phyloP scores from a whole-genome alignment of 2,888 invertebrate species.

The Rhogogaster chlorosoma region DNA sequence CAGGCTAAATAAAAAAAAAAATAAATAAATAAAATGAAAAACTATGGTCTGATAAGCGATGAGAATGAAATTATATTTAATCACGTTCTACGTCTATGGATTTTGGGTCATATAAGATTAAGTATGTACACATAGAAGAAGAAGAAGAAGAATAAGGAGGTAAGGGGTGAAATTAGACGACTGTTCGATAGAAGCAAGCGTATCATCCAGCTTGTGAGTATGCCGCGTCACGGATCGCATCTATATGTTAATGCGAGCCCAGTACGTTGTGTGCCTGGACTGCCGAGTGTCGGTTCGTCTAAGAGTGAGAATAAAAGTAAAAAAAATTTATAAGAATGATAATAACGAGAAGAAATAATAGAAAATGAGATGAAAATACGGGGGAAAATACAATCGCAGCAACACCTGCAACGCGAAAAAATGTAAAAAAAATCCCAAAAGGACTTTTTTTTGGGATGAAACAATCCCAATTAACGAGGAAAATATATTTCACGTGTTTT shows the following conservation, averaged over 20 bases:
- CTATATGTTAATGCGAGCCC: slow-evolving; percentile 72
- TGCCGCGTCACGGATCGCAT: slow-evolving; percentile 71
- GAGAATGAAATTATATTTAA: neutral
- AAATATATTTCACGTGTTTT: neutral
- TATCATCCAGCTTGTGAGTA: slow-evolving; percentile 52
- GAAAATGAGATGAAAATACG: neutral
- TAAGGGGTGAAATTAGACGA: slow-evolving; percentile 31
- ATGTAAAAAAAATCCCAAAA: neutral
- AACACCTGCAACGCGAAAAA: neutral
- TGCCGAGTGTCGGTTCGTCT: slow-evolving; percentile 1
- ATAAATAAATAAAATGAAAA: neutral
- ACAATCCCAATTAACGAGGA: neutral
- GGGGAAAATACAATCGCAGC: neutral
- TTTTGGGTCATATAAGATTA: neutral
- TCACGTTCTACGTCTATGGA: neutral
- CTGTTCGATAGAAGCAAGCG: slow-evolving; percentile 22
- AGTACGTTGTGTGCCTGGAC: slow-evolving; percentile 39
- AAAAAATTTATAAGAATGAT: neutral
- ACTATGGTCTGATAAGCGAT: neutral
- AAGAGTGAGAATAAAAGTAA: neutral
- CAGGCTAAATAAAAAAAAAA: no score
- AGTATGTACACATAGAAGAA: neutral
- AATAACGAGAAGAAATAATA: neutral
- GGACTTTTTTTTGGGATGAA: neutral
- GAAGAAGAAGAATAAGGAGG: neutral